These are phyloP conservation scores for Xestia sexstrigata DNA, from an alignment of 2,888 invertebrate genomes.

Conservation along the genomic window DNA sequence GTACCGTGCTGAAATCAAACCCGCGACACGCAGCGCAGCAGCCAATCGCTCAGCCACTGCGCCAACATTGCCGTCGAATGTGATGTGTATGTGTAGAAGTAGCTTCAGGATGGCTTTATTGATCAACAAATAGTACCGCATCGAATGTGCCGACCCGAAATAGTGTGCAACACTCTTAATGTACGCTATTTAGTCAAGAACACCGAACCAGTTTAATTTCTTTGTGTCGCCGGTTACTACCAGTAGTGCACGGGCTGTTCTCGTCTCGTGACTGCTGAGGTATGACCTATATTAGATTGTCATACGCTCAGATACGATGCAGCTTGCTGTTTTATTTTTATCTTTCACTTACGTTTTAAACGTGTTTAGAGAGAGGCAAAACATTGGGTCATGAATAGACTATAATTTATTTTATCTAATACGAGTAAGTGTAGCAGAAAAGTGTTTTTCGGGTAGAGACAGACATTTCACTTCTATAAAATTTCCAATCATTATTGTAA, in stretches of 20 bases:
- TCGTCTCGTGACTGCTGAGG: conserved; percentile 50
- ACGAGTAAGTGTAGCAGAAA: not conserved
- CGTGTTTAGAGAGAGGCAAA: conserved; percentile 20
- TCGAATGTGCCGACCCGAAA: not conserved
- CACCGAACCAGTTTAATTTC: conserved; percentile 60
- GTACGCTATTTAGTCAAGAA: conserved; percentile 53
- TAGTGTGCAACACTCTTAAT: conserved; percentile 13
- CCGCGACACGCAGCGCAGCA: not conserved
- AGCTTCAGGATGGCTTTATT: not conserved
- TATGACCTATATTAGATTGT: conserved; percentile 64
- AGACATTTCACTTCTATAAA: not conserved
- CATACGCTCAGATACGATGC: conserved; percentile 56
- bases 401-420: not conserved
- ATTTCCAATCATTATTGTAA: not conserved
- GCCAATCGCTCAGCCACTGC: not conserved
- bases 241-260: conserved; percentile 59
- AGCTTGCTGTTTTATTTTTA: conserved; percentile 63
- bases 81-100: too few species aligned
- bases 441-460: not conserved
- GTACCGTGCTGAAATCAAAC: not conserved
- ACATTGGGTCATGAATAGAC: not conserved
- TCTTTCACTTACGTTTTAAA: conserved; percentile 46
- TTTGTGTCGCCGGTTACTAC: conserved; percentile 48
- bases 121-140: not conserved
- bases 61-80: not conserved